Evolutionary conservation across 2,888 invertebrate genomes (phyloP), one percentile per base, ranked within the genome.

Genomic region (Drosophila fungiperda): DNA sequence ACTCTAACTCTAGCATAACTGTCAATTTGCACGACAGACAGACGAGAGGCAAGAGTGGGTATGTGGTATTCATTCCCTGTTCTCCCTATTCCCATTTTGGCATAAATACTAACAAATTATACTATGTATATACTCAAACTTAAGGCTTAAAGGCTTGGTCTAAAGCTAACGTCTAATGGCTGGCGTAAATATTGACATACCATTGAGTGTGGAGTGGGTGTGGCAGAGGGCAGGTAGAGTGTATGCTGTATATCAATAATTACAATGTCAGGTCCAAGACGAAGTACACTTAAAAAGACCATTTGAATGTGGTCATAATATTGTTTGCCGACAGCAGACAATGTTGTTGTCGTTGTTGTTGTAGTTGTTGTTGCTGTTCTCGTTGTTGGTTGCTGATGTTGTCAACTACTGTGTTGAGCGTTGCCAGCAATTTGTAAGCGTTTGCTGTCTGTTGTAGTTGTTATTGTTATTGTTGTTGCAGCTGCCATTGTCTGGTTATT

Each of bases 171-270:
- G 26, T 29, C 75, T 78, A 71, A 68, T 68, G 81, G 72, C 62
- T 71, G 67, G 49, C 53, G 54, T 68, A 82, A 87, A 87, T 85
- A 85, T 85, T 85, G 73, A 71, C 72, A 60, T 74, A 74, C 68
- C 52, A 64, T 65, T 63, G 66, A 12, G 36, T 40, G 20, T 17
- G 23, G 8, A 11, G 50, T 11, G 17, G 26, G 23, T 36, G 11
- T 6, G 40, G 20, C 33, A 20, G 17, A 38, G 7, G 33, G 48
- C 29, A 40, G 15, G 4, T 9, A 38, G 9, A 8, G 40, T n/a
- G 33, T 33, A 42, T 35, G 62, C 20, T 48, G 54, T 23, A 29
- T 36, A 78, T 80, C 57, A 66, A 73, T 78, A 63, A 76, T 77
- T 71, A 68, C 73, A 80, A 80, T 74, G 77, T 61, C 68, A 64